These are phyloP conservation scores for Panthera tigris DNA, from an alignment of 2,113 vertebrate species.

Conservation along the genomic window DNA sequence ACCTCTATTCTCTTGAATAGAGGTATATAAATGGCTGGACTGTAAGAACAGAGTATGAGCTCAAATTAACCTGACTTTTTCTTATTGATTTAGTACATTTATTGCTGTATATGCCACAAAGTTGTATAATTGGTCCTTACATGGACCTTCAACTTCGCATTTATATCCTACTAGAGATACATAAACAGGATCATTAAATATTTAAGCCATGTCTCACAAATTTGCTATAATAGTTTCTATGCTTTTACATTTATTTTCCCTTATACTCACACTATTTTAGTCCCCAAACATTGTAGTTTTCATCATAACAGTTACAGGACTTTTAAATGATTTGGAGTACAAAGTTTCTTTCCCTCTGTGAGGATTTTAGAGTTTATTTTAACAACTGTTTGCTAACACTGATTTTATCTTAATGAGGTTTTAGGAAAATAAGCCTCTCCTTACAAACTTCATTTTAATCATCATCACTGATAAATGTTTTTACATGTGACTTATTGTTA, in stretches of 20 bases:
- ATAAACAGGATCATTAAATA: conserved; percentile 7
- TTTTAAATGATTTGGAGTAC: not conserved
- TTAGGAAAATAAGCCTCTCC: conserved; percentile 28
- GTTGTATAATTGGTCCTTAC: conserved; percentile 40
- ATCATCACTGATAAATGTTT: conserved; percentile 53
- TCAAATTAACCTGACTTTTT: conserved; percentile 57
- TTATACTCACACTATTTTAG: not conserved
- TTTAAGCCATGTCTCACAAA: not conserved
- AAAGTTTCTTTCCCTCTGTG: not conserved
- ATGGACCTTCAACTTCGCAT: not conserved
- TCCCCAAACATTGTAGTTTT: not conserved
- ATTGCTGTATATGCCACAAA: not conserved
- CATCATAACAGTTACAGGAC: not conserved
- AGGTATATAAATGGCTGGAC: not conserved
- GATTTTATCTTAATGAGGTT: conserved; percentile 49
- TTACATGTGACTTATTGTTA: conserved; percentile 22
- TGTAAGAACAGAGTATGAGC: conserved; percentile 49
- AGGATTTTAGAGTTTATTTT: not conserved
- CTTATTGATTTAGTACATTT: conserved; percentile 12
- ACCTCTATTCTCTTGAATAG: not conserved
- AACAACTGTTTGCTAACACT: not conserved
- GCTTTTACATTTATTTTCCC: not conserved
- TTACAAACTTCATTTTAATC: conserved; percentile 40
- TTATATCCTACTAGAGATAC: not conserved
- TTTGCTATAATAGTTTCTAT: not conserved